Evolutionary conservation across 2,797 vertebrate species (phyloP), one percentile per base, ranked within the genome.

Genomic region (Falco peregrinus): DNA sequence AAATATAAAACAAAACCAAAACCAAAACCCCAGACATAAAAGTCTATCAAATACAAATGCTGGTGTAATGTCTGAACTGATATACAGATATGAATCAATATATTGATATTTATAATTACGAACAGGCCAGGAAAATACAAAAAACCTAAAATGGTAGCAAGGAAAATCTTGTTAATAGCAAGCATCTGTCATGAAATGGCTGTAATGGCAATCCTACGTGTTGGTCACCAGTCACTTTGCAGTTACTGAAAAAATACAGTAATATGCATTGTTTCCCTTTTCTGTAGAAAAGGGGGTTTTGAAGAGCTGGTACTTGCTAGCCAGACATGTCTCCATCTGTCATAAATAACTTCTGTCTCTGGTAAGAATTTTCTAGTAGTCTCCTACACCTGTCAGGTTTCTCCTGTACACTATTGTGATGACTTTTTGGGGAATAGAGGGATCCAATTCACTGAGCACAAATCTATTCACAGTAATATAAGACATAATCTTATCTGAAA

Each of bases 361-460:
- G 13, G 21, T 54, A 81, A 69, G 45, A 84, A 78, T 88, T 88
- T 90, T 93, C 31, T 41, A 51, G 35, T 59, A 88, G 54, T 45
- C 35, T 63, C 45, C 50, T 71, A 70, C 39, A 88, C 39, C 69
- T 90, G 73, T 87, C 87, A 92, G 26, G 45, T 80, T 87, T 86
- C 60, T 86, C 28, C 63, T 76, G 29, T 74, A 73, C 0, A 4
- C 61, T 88, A n/a, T 9, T 81, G 33, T 74, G 78, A 85, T 59
- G n/a, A 79, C 39, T 78, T 95, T 81, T 65, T 2, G 74, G 68
- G 63, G 64, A 90, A 86, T 5, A 93, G 77, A 74, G 12, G 21
- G 31, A 74, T 87, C 28, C 64, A 95, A 86, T 59, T 84, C 83
- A 94, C 73, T 33, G 25, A 76, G 59, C 35, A 90, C 31, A 74